Evolutionary conservation across 1,140 invertebrate species (phyloP), one percentile per base, ranked within the genome.

Genomic region (Cyclina sinensis): DNA sequence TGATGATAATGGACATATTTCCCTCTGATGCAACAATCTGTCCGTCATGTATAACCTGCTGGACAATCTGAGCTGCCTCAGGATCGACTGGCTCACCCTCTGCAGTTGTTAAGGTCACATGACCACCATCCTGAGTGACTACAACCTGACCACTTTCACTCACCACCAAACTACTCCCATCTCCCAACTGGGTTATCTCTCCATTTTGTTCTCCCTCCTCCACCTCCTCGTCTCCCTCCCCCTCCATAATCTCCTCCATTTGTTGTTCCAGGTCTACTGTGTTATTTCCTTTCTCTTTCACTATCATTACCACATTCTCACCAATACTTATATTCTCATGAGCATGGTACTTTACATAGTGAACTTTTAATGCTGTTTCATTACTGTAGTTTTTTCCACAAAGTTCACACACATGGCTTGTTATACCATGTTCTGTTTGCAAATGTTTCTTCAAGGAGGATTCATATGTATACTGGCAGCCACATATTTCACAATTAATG

Each of bases 381-480:
- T 80, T 87, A 51, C 85, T 87, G 30, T 87, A 87, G 85, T 87
- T 87, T 24, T 78, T 78, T 14, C 85, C 85, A 80, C 85, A 87
- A 16, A 87, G 32, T 46, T 80, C 62, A 70, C 85, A 87, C 2
- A 87, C 85, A 87, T 78, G 73, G 3, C 65, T 80, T 9, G 62
- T 37, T 35, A 87, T 87, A 51, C 85, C 85, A 80, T 87, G 85
- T 54, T 87, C 85, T 1, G 48, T 68, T 27, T 87, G 48, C 43
- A 87, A 18, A 70, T 87, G 85, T 30, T 87, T 79, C 57, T 87
- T 87, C 9, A 87, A 59, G n/a, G 85, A 87, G 14, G 73, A 78
- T 57, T 87, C 85, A 65, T 87, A 87, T 46, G 85, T 48, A 54
- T 62, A 87, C 32, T 73, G 51, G 32, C 37, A 68, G 7, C 85